Base-by-base conservation (phyloP, 2,888 invertebrate species). In the Torymus texanus region DNA sequence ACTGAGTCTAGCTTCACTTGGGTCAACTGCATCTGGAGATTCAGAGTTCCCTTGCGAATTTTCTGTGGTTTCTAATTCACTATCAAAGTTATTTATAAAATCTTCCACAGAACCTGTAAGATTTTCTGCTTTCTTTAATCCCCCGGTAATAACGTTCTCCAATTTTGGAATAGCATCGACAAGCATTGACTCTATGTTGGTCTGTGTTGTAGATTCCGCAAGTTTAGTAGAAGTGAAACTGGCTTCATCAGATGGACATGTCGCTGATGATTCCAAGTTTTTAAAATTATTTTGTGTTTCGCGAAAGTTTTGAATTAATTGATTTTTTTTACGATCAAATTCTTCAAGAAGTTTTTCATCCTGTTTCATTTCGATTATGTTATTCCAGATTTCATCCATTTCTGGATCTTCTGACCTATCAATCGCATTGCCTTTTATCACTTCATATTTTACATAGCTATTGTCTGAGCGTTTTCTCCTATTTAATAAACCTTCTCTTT, bases 51-150 rank as follows among this genome's bases (percentile, higher is more conserved):
- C 63, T 59, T 51, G 12, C 58, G 82, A 16, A 2, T 83, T 82
- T 8, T 79, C 73, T 59, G 41, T 41, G 1, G 41, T 41, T 41
- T 85, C 81, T 21, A 82, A 83, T 11, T 83, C 81, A 14, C 75
- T 77, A 13, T 87, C 84, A 56, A 87, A 83, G 41, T 85, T 83
- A 24, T 84, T 82, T 14, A 87, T 82, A 50, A 87, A 84, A 55
- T 85, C 82, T 66, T 87, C 85, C 8, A 88, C 59, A 13, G 85
- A 85, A 41, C 84, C 83, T 0, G 86, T 85, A 0, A 88, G 68
- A 78, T 85, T 84, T 61, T 85, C 81, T 4, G 84, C 84, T 73
- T 85, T 86, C 14, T 82, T 75, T 8, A 87, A 61, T 13, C 83
- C 82, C 14, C 82, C 83, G 3, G 84, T 82, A n/a, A 88, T 83